Base-by-base conservation (phyloP, 2,113 vertebrate genomes). In the Misgurnus anguillicaudatus region DNA sequence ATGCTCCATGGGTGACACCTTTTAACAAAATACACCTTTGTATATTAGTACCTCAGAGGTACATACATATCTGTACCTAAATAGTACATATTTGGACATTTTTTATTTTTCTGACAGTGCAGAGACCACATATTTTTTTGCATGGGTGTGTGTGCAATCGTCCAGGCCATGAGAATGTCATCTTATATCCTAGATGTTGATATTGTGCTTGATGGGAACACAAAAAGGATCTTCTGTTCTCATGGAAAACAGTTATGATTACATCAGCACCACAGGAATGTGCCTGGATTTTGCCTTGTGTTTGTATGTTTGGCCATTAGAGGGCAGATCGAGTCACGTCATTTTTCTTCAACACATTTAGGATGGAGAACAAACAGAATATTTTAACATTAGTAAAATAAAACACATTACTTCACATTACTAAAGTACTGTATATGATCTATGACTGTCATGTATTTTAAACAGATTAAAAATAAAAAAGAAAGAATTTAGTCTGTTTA, bases 221-320 rank as follows among this genome's bases (percentile, higher is more conserved):
- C 3, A 67, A 47, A 67, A 47, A n/a, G 41, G 53, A 47, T 73
- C 14, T 48, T 41, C 11, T 62, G 41, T 82, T 72, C 75, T 48
- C 77, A 79, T 41, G 62, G 21, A 75, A 66, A 79, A 31, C n/a
- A 11, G 55, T 41, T 73, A 11, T 55, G 42, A 69, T 80, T 53
- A 65, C 48, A 42, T 47, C 39, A 78, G 41, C 31, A 53, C 31
- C 39, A 4, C 36, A 69, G 63, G 31, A 78, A 68, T 60, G 31
- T 65, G n/a, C 47, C 21, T 74, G 61, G 4, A n/a, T 77, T 39
- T 51, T 31, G 2, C 48, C 10, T 41, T 8, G 21, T 51, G 58
- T 64, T 60, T 61, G 51, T 57, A 51, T 55, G 57, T 69, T 24
- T 65, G 38, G 21, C 79, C 82, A 81, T 77, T 81, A 84, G 82